Evolutionary conservation across 2,113 vertebrate genomes (phyloP).

Genomic region (Xiphorhynchus elegans): DNA sequence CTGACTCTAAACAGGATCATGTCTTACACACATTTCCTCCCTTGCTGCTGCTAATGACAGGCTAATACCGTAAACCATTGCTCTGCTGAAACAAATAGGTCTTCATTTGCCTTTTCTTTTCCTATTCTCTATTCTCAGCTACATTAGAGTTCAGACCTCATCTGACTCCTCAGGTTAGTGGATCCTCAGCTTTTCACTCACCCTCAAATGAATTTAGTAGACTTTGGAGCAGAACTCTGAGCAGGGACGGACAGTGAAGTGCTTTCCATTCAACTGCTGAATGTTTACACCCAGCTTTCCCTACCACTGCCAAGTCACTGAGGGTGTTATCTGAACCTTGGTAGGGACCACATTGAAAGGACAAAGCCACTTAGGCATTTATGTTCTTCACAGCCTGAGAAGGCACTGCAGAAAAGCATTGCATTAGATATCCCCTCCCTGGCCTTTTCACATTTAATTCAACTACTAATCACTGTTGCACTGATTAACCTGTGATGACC

Average conservation of each 20-base stretch:
- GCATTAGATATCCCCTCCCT: neutral
- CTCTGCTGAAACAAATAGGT: neutral
- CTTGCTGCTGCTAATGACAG: neutral
- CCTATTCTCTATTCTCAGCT: neutral
- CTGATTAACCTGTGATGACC: neutral
- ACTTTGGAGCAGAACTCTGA: neutral
- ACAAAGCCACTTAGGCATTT: neutral
- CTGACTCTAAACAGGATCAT: neutral
- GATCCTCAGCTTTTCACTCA: neutral
- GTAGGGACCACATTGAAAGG: neutral
- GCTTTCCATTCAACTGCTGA: neutral
- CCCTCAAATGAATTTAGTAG: neutral
- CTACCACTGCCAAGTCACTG: neutral
- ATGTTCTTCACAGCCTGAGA: neutral
- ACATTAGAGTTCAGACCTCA: neutral
- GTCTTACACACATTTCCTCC: neutral
- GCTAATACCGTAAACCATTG: neutral
- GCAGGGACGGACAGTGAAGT: neutral
- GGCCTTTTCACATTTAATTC: neutral
- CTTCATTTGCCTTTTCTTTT: neutral
- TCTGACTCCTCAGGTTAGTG: neutral
- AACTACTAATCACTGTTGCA: neutral
- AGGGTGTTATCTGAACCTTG: neutral
- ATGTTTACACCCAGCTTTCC: neutral
- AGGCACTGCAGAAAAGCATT: neutral